A percentile compares a stretch with the other conserved stretches of the same genome.
Evolutionary conservation across 2,888 invertebrate species (phyloP).

Genomic region (Dryocosmus kuriphilus): DNA sequence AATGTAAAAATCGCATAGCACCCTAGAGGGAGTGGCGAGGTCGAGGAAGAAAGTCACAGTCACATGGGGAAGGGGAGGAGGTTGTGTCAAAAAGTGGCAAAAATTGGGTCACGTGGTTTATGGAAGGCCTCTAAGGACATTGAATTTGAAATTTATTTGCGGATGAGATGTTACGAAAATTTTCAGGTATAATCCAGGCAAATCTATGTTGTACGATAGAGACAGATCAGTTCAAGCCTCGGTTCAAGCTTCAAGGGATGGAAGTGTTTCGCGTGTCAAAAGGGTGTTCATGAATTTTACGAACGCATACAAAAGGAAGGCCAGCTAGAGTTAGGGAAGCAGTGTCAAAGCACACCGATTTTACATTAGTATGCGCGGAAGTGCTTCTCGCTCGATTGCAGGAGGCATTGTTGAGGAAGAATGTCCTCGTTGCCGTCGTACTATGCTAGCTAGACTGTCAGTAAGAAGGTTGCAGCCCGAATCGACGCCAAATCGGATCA

Average conservation of each 20-base stretch:
- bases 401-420: slow-evolving; percentile 75
- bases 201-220: neutral
- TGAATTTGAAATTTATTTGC: neutral
- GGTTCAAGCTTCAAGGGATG: slow-evolving; percentile 7
- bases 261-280: slow-evolving; percentile 36
- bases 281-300: slow-evolving; percentile 31
- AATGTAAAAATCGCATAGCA: no score
- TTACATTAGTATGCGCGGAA: slow-evolving; percentile 76
- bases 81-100: no score
- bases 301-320: slow-evolving; percentile 35
- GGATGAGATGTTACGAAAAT: neutral
- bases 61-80: no score
- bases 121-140: neutral
- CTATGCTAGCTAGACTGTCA: slow-evolving; percentile 52
- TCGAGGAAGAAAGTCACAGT: no score
- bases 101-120: no score
- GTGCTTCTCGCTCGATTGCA: slow-evolving; percentile 73
- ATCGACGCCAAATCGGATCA: slow-evolving; percentile 49
- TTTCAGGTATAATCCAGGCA: neutral
- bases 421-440: slow-evolving; percentile 74
- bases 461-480: slow-evolving; percentile 52
- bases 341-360: slow-evolving; percentile 45
- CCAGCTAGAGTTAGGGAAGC: slow-evolving; percentile 8
- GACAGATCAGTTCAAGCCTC: slow-evolving; percentile 13
- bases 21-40: no score